Percentiles rank a stretch among this genome's conserved stretches.
These are phyloP conservation scores for Ornithoptera priamus DNA, from an alignment of 2,888 invertebrate genomes.

Conservation along the genomic window DNA sequence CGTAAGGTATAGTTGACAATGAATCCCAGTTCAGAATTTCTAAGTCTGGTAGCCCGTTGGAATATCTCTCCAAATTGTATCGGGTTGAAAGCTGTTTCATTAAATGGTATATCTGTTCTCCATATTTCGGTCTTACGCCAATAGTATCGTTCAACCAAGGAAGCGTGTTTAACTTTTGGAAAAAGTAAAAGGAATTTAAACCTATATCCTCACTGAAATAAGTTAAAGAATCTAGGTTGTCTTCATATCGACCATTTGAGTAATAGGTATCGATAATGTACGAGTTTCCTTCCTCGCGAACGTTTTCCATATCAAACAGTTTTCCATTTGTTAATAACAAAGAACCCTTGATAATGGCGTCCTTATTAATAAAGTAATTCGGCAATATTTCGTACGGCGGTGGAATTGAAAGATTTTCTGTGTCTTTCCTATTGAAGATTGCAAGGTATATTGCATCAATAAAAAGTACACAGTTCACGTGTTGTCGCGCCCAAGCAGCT, in stretches of 20 bases:
- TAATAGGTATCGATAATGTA: constrained; percentile 66
- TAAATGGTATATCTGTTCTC: constrained; percentile 82
- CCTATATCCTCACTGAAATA: constrained; percentile 88
- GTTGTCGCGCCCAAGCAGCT: constrained; percentile 80
- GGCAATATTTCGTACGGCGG: constrained; percentile 84
- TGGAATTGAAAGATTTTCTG: constrained; percentile 80
- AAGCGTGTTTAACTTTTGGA: constrained; percentile 74
- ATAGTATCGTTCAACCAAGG: constrained; percentile 72
- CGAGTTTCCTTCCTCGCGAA: constrained; percentile 62
- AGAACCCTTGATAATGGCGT: constrained; percentile 76
- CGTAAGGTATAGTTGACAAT: constrained; percentile 73
- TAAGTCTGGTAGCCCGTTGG: constrained; percentile 82
- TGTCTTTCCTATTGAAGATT: constrained; percentile 79
- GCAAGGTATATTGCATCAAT: constrained; percentile 81
- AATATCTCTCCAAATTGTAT: constrained; percentile 85
- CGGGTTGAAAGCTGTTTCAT: constrained; percentile 85
- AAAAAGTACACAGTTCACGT: constrained; percentile 83
- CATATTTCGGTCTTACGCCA: constrained; percentile 66
- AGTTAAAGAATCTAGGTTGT: constrained; percentile 78
- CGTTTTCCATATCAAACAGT: constrained; percentile 46
- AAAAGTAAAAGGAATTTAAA: constrained; percentile 83
- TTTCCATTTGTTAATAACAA: constrained; percentile 52
- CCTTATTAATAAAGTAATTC: constrained; percentile 82
- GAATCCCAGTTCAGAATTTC: constrained; percentile 76
- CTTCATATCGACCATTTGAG: constrained; percentile 59